Conservation (phyloP, 2,797 vertebrate genomes). For the Pipistrellus kuhlii region DNA sequence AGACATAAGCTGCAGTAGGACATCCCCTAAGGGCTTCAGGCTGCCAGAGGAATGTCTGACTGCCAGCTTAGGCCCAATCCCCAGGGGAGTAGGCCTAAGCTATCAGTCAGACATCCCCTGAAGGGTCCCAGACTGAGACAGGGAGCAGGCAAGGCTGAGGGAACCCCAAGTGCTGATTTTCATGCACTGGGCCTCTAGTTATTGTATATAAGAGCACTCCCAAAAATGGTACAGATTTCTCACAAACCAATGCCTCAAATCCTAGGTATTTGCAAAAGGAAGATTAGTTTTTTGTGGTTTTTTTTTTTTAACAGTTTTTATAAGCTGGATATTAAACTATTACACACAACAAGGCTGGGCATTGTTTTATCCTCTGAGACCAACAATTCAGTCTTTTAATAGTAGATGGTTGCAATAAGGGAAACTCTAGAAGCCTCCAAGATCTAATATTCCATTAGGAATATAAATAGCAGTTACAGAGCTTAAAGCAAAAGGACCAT, state of each 20-base stretch:
- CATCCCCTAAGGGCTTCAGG: too few species aligned
- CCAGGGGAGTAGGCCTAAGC: too few species aligned
- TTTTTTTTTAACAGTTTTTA: conserved; percentile 52
- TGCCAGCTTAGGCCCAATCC: too few species aligned
- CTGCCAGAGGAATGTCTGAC: too few species aligned
- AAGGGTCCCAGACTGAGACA: too few species aligned
- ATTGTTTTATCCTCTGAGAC: conserved; percentile 44
- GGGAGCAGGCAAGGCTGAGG: too few species aligned
- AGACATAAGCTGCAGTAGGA: too few species aligned
- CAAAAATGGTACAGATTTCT: conserved; percentile 44
- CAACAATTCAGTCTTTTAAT: conserved; percentile 61
- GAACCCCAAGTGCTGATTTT: too few species aligned
- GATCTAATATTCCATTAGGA: conserved; percentile 53
- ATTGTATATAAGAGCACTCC: conserved; percentile 31
- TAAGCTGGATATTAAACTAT: conserved; percentile 61
- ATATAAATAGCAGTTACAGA: conserved; percentile 60
- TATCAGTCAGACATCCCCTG: too few species aligned
- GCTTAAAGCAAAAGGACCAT: conserved; percentile 48
- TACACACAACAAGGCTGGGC: conserved; percentile 9
- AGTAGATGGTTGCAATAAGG: conserved; percentile 23
- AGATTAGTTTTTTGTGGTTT: too few species aligned
- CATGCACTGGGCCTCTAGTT: neutral
- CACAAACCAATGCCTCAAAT: conserved; percentile 55
- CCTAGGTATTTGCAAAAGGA: conserved; percentile 57
- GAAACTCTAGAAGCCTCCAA: conserved; percentile 52